Evolutionary conservation across 1,140 invertebrate genomes (phyloP), one percentile per base, ranked within the genome.

Genomic region (Drosophila obscura): DNA sequence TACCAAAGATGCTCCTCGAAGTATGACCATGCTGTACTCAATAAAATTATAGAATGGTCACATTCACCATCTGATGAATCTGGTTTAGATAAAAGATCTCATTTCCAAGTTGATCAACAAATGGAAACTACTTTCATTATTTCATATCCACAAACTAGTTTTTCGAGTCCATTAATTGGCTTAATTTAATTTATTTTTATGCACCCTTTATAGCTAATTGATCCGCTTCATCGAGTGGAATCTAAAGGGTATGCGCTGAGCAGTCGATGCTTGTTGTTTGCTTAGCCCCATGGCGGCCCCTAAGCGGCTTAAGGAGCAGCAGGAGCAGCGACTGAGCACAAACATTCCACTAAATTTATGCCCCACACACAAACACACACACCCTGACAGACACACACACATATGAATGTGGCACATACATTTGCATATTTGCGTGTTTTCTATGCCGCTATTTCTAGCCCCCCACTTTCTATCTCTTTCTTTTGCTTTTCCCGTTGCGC

Each of bases 391-490:
- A 22, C 59, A 64, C 31, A 31, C 31, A 31, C 31, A 31, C 31
- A 31, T 61, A 74, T 63, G 59, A 59, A 63, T 46, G 45, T 58
- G 64, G 51, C 66, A 69, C 64, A 52, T 51, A 72, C 77, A 87
- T 87, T 87, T 83, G 83, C 83, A 88, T 88, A 88, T 88, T 88
- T 88, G 83, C 83, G 83, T 88, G 83, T 88, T 78, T 73, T 74
- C 81, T 69, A 59, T 63, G 68, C 79, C 73, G 76, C 73, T 81
- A 77, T 63, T 63, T 79, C 56, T 77, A 9, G 22, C 4, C 26
- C 6, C 26, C 26, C 43, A 0, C 2, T n/a, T 7, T 19, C 13
- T 24, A 11, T 48, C 51, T 49, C 64, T 4, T 28, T 24, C 50
- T 13, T 45, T 43, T 31, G 15, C n/a, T 57, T 68, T 6, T 9